Evolutionary conservation across 53 echinoderm and acorn worm genomes (phyloP), one percentile per base, ranked within the genome.

Genomic region (Stichopus horrens): DNA sequence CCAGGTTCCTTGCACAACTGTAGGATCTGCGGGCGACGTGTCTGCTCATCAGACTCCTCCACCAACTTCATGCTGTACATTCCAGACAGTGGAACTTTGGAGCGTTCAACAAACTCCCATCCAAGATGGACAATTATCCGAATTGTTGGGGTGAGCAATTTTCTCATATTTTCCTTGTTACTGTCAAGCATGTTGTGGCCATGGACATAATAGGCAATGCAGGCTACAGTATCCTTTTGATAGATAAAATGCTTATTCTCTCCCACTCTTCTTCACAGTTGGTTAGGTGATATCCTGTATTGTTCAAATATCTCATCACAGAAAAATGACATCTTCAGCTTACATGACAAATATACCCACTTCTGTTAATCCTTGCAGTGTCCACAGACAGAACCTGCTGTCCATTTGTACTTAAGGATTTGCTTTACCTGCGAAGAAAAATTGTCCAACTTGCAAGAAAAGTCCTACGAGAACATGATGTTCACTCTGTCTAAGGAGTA

Each of bases 1-100:
- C 88, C 90, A 4, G 83, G 60, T 63, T 90, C 91, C 55, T 88
- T 94, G n/a, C 88, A 90, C 76, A 97, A 95, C 78, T 97, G 97
- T 75, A 78, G 90, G 16, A 92, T 95, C 88, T 97, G 97, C 71
- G 97, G 97, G 13, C 86, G 91, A 16, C 91, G 95, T 8, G 94
- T 89, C 56, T 97, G 97, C 81, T 54, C 90, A 14, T 9, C 57
- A 0, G 92, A 95, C 77, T 97, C 97, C 5, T 58, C 65, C 18
- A 92, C 80, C 59, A 94, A 97, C 55, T 84, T 97, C 9, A 86
- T 97, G 60, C 83, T 97, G 52, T 97, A 90, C 85, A 90, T 93
- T 9, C 94, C 97, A 5, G 95, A 97, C 75, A 16, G 18, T 13
- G 55, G 37, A 7, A 87, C 87, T 8, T 54, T 74, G 10, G 75